Conservation (phyloP, 2,888 invertebrate species). For the Lamellibrachia columna region DNA sequence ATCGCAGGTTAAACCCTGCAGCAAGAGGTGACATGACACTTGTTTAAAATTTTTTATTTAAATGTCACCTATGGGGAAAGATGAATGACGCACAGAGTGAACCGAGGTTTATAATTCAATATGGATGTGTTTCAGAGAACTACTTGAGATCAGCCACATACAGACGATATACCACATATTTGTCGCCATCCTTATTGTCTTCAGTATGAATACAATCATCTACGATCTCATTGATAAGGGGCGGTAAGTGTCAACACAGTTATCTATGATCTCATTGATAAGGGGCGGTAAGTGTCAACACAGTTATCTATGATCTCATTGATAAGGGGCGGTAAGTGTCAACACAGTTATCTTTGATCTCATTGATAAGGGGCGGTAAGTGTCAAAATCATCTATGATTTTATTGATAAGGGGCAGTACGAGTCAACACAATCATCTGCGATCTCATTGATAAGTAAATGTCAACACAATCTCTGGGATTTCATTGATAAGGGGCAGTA, state of each 20-base stretch:
- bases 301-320: background rate
- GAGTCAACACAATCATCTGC: background rate
- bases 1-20: no score
- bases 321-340: background rate
- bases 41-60: background rate
- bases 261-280: background rate
- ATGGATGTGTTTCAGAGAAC: conserved; percentile 67
- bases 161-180: conserved; percentile 87
- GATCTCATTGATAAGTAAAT: background rate
- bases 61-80: background rate
- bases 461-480: background rate
- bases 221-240: background rate
- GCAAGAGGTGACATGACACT: background rate
- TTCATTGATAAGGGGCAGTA: background rate
- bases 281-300: background rate
- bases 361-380: background rate
- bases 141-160: conserved; percentile 82
- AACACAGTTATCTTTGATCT: background rate
- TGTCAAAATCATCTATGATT: background rate
- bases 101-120: background rate
- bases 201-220: conserved; percentile 75
- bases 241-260: background rate
- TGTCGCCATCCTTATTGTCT: conserved; percentile 77
- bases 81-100: background rate
- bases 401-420: background rate